Conservation (phyloP, 2,797 vertebrate genomes). For the Lemur catta region DNA sequence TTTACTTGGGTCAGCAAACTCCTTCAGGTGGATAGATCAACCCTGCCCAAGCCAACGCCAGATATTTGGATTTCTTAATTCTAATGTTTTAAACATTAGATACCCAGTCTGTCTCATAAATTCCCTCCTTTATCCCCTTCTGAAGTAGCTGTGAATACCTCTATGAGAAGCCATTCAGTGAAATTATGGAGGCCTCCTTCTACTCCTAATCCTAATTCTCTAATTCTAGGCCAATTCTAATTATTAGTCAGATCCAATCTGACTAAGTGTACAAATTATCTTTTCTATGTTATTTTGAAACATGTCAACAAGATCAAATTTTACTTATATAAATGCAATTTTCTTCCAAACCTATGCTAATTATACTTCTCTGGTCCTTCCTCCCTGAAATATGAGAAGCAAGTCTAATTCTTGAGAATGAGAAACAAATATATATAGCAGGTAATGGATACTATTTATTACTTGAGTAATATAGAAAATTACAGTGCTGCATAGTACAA, state of each 20-base stretch:
- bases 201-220: neutral
- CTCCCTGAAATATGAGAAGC: neutral
- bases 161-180: neutral
- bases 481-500: neutral
- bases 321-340: neutral
- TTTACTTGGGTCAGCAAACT: neutral
- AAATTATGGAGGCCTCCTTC: neutral
- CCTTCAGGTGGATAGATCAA: neutral
- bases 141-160: neutral
- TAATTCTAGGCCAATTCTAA: neutral
- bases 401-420: neutral
- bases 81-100: neutral
- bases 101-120: neutral
- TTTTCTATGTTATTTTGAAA: neutral
- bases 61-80: neutral
- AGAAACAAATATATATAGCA: neutral
- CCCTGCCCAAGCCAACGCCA: neutral
- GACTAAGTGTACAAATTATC: conserved; percentile 8
- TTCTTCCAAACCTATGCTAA: neutral
- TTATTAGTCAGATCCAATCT: neutral
- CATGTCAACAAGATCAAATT: neutral
- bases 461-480: neutral
- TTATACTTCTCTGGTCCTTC: neutral
- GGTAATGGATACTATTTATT: neutral
- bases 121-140: neutral